These are phyloP conservation scores for Rhodinocichla rosea DNA, from an alignment of 2,113 vertebrate species.

Conservation along the genomic window DNA sequence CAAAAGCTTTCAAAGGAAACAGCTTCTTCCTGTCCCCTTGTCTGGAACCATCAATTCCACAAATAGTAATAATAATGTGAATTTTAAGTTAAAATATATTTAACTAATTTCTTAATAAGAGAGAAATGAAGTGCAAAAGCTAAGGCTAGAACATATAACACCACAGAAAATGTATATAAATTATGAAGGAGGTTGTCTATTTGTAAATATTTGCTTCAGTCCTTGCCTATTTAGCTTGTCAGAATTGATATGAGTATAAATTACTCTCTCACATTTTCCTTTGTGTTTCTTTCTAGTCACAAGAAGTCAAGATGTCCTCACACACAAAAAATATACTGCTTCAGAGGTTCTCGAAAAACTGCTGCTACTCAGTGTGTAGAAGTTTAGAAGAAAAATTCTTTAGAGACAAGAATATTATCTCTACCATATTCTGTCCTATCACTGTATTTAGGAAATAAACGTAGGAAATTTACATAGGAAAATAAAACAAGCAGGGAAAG, in stretches of 20 bases:
- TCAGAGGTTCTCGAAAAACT: not conserved
- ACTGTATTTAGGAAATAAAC: not conserved
- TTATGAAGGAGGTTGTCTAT: not conserved
- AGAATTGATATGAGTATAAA: not conserved
- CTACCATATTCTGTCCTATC: not conserved
- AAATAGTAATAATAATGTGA: not conserved
- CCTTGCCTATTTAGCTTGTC: not conserved
- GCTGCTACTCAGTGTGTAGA: not conserved
- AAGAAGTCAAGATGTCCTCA: not conserved
- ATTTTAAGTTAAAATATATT: not conserved
- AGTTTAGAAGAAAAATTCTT: not conserved
- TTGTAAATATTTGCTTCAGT: not conserved
- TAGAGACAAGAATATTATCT: not conserved
- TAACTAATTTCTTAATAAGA: not conserved
- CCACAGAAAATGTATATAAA: not conserved
- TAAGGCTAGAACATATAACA: not conserved
- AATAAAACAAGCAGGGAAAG: not conserved
- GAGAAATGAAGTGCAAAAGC: not conserved
- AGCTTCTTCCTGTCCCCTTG: not conserved
- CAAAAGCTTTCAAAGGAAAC: not conserved
- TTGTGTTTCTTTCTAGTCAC: not conserved
- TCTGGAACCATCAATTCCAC: not conserved
- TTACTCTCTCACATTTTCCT: not conserved
- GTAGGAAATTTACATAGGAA: not conserved
- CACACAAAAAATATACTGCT: not conserved